Conservation (phyloP, 2,797 vertebrate genomes). For the Harpagifer antarcticus region DNA sequence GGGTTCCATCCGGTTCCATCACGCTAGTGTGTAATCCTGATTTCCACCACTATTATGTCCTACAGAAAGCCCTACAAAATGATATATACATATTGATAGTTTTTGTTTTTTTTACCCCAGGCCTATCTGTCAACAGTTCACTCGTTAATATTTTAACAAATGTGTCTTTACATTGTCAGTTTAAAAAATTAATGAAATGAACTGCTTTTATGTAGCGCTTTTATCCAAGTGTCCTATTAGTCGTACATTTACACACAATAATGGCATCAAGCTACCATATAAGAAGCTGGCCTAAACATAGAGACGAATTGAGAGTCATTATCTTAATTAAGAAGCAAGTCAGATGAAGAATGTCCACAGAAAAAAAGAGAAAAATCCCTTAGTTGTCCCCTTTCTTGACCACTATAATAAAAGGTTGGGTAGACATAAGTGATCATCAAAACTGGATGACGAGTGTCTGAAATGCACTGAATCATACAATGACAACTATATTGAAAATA, state of each 20-base stretch:
- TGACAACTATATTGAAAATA: conserved; percentile 93
- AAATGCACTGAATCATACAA: conserved; percentile 49
- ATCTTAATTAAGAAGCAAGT: background rate
- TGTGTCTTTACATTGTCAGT: background rate
- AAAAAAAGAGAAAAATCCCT: background rate
- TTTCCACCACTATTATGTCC: too few relatives aligned
- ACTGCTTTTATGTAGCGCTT: background rate
- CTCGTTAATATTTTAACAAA: too few relatives aligned
- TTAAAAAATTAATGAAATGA: background rate
- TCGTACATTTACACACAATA: background rate
- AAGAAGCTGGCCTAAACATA: background rate
- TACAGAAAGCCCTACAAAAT: too few relatives aligned
- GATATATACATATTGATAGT: too few relatives aligned
- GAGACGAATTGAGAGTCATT: background rate
- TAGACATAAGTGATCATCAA: background rate
- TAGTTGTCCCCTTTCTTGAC: background rate
- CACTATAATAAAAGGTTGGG: background rate
- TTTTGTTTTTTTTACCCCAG: too few relatives aligned
- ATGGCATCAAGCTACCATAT: too few relatives aligned
- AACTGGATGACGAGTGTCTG: background rate
- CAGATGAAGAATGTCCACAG: background rate
- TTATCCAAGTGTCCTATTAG: background rate
- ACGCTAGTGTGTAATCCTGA: too few relatives aligned
- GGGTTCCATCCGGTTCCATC: too few relatives aligned
- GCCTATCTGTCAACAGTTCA: too few relatives aligned